These are phyloP conservation scores for Euschistus heros DNA, from an alignment of 1,140 invertebrate species.

Conservation along the genomic window DNA sequence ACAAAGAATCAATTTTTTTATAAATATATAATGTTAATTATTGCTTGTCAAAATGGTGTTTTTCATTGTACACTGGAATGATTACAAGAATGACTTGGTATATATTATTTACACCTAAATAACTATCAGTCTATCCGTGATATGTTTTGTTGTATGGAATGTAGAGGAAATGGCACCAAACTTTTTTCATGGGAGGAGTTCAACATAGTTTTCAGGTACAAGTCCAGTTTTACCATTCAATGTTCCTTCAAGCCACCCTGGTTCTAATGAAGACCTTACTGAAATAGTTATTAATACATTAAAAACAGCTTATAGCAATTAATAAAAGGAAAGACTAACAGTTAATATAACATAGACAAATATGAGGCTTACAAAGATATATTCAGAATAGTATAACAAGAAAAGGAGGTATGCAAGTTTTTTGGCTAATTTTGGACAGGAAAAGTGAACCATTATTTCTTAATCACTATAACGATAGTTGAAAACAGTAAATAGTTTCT, in stretches of 20 bases:
- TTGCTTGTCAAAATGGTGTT: slow-evolving; percentile 13
- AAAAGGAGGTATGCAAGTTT: too few relatives aligned
- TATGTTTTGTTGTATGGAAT: slow-evolving; percentile 22
- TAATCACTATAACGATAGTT: too few relatives aligned
- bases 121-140: slow-evolving; percentile 23
- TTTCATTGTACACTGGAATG: slow-evolving; percentile 3
- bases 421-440: too few relatives aligned
- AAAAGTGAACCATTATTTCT: too few relatives aligned
- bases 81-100: slow-evolving; percentile 9
- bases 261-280: slow-evolving; percentile 84
- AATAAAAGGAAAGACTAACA: not conserved
- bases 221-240: slow-evolving; percentile 87
- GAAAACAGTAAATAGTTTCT: too few relatives aligned
- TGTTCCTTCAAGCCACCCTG: slow-evolving; percentile 92
- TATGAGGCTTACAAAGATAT: not conserved
- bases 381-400: not conserved
- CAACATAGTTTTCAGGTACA: slow-evolving; percentile 95
- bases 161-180: slow-evolving; percentile 19
- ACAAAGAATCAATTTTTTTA: not conserved
- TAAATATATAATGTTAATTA: slow-evolving; percentile 6
- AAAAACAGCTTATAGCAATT: slow-evolving; percentile 25
- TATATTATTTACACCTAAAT: slow-evolving; percentile 12
- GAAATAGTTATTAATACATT: slow-evolving; percentile 34
- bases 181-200: slow-evolving; percentile 52
- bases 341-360: not conserved